A percentile compares a stretch with the other conserved stretches of the same genome.
These are phyloP conservation scores for Portunus trituberculatus DNA, from an alignment of 1,140 invertebrate genomes.

Conservation along the genomic window DNA sequence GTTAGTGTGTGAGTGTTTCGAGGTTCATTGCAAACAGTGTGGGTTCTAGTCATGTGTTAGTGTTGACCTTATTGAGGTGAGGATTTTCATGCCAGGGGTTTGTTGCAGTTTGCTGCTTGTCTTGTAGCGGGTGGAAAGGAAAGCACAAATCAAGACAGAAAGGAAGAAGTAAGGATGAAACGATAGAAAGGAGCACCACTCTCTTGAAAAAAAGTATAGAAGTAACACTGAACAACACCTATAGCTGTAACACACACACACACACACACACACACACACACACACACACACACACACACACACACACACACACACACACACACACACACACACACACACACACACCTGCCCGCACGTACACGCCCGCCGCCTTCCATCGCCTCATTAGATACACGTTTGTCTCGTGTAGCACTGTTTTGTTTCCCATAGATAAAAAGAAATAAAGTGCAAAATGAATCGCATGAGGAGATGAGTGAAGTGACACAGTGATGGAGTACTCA, in stretches of 20 bases:
- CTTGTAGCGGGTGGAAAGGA: not conserved
- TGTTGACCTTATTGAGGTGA: too few relatives aligned
- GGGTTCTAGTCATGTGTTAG: too few relatives aligned
- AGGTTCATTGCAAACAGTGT: too few relatives aligned
- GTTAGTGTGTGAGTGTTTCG: too few relatives aligned
- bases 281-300: constrained; percentile 64
- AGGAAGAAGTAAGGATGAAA: not conserved
- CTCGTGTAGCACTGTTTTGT: not conserved
- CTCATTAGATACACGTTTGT: not conserved
- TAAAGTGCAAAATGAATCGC: not conserved
- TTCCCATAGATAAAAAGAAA: not conserved
- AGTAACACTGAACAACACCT: not conserved
- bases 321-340: constrained; percentile 64
- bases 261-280: constrained; percentile 62
- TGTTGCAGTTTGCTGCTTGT: too few relatives aligned
- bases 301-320: constrained; percentile 63
- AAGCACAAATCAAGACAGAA: not conserved
- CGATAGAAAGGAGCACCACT: too few relatives aligned
- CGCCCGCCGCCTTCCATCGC: not conserved
- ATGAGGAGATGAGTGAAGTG: not conserved
- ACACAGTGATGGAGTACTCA: not conserved
- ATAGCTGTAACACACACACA: not conserved
- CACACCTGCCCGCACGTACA: not conserved
- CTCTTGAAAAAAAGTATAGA: not conserved
- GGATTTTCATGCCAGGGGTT: too few relatives aligned